Evolutionary conservation across 92 coral and sea anemone genomes (phyloP).

Genomic region (Bergia sp.): DNA sequence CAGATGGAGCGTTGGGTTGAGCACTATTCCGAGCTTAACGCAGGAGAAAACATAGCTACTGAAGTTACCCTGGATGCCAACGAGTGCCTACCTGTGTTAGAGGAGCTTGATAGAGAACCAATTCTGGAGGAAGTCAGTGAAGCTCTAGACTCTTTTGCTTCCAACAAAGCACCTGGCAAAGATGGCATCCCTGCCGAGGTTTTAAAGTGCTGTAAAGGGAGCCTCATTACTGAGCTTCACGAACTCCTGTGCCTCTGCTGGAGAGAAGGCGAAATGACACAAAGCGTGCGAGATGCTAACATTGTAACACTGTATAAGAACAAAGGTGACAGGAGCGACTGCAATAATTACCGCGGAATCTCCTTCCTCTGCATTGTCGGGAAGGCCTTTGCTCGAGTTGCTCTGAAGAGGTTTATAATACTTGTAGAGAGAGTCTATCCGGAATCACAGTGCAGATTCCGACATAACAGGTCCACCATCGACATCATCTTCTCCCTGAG

Average conservation of each 20-base stretch:
- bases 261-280: slow-evolving; percentile 31
- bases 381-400: background rate
- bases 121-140: no score
- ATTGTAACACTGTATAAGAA: slow-evolving; percentile 25
- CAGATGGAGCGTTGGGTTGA: no score
- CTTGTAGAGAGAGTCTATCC: slow-evolving; percentile 32
- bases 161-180: background rate
- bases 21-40: no score
- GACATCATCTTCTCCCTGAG: slow-evolving; percentile 30
- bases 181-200: background rate
- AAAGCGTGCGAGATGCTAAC: slow-evolving; percentile 30
- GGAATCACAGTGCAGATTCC: slow-evolving; percentile 21
- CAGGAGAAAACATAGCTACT: no score
- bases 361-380: background rate
- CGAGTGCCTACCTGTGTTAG: no score
- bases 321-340: background rate
- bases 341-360: background rate
- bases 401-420: background rate
- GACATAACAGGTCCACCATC: background rate
- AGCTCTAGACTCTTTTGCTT: background rate
- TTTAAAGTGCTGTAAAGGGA: background rate
- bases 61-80: no score
- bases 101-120: no score
- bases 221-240: background rate
- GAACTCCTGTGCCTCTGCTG: slow-evolving; percentile 31